A percentile compares a stretch with the other conserved stretches of the same genome.
These are phyloP conservation scores for Leuctra nigra DNA, from an alignment of 2,888 invertebrate genomes.

Conservation along the genomic window DNA sequence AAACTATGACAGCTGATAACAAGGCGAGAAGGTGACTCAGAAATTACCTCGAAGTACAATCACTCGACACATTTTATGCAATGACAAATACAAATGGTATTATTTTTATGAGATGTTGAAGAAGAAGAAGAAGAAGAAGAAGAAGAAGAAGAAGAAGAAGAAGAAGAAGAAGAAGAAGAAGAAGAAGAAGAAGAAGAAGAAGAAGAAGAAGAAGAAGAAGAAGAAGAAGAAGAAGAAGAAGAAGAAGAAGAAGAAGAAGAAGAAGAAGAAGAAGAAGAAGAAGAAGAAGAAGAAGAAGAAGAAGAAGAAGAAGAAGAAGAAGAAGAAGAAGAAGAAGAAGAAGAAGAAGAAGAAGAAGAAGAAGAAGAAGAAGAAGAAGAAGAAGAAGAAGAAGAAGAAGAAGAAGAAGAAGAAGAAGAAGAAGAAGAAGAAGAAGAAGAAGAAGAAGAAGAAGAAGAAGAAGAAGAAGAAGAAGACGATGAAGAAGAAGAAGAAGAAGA, in stretches of 20 bases:
- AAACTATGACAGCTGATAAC: no score
- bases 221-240: background rate
- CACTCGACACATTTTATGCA: no score
- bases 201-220: background rate
- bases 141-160: background rate
- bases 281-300: background rate
- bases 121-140: background rate
- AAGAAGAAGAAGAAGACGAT: no score
- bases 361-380: background rate
- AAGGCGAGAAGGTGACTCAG: no score
- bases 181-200: background rate
- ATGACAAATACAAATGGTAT: no score
- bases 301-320: background rate
- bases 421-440: background rate
- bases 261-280: background rate
- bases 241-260: background rate
- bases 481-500: no score
- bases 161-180: background rate
- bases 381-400: background rate
- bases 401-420: background rate
- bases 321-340: background rate
- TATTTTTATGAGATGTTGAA: no score
- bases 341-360: background rate
- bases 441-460: background rate
- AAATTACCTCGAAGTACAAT: no score